Percentiles rank a stretch among this genome's conserved stretches.
Conservation (phyloP, 2,888 invertebrate genomes). For the Cacoxenus indagator region DNA sequence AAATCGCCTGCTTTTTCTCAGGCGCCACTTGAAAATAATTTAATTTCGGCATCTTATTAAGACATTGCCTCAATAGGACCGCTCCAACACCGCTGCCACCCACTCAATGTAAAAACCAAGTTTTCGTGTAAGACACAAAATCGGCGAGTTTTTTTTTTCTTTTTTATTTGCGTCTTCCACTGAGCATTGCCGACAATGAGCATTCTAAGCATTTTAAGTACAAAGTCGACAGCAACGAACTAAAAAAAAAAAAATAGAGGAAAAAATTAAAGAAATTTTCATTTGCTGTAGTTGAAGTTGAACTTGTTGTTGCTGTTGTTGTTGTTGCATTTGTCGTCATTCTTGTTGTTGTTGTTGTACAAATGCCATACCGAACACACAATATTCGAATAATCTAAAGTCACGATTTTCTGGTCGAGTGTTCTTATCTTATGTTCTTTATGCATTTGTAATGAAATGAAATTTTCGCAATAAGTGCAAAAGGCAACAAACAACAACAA, state of each 20-base stretch:
- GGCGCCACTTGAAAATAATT: slow-evolving; percentile 18
- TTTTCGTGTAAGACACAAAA: slow-evolving; percentile 17
- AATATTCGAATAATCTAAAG: slow-evolving; percentile 32
- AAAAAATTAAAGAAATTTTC: slow-evolving; percentile 31
- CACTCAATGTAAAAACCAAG: not conserved
- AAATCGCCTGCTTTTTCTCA: not conserved
- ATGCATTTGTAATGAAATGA: slow-evolving; percentile 33
- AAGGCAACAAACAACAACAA: slow-evolving; percentile 15
- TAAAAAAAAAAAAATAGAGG: not conserved
- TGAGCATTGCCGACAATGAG: slow-evolving; percentile 13
- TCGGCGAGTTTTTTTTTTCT: not conserved
- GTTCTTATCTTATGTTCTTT: slow-evolving; percentile 33
- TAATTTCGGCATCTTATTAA: slow-evolving; percentile 24
- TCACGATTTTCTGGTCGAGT: slow-evolving; percentile 34
- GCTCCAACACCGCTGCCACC: not conserved
- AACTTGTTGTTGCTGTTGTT: not conserved
- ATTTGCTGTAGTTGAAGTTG: slow-evolving; percentile 22
- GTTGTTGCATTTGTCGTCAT: not conserved
- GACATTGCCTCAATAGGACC: slow-evolving; percentile 6
- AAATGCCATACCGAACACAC: slow-evolving; percentile 26
- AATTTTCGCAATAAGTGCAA: slow-evolving; percentile 33
- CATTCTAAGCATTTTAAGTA: slow-evolving; percentile 19
- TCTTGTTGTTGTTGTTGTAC: slow-evolving; percentile 11
- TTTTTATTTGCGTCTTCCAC: not conserved
- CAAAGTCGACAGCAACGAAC: not conserved